Evolutionary conservation across 2,113 vertebrate genomes (phyloP), one percentile per base, ranked within the genome.

Genomic region (Oreochromis niloticus): DNA sequence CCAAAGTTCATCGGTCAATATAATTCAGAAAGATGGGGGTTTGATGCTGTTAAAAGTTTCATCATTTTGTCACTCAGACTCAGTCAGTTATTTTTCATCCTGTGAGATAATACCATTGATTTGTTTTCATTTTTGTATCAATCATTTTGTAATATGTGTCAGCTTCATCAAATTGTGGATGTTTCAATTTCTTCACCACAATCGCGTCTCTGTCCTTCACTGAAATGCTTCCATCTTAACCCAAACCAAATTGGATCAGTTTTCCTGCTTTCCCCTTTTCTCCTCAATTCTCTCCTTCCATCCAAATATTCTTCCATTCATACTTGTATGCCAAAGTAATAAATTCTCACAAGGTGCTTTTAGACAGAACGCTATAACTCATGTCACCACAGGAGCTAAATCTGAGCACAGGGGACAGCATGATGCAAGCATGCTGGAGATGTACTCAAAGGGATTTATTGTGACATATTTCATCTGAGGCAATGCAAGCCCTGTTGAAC

Each of bases 281-380:
- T 54, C 55, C 59, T 57, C 11, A 7, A 55, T 78, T 43, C 48
- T 48, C 24, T 50, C 34, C 46, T 3, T 39, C n/a, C 55, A n/a
- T 87, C 91, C 91, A 93, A 86, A 93, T 90, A 82, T 56, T 81
- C 59, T 71, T 78, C 63, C 81, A 41, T 91, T 94, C 89, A 87
- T 85, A 86, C 85, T 63, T 63, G 78, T 46, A 75, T 90, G 80
- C 95, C 94, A 89, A 71, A 75, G 91, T 90, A 14, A 94, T 97
- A 94, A 89, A 93, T 93, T 86, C 36, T 82, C 88, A 84, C 87
- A 86, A 92, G 93, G 83, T 86, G 92, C 87, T 88, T 84, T 71
- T 86, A 90, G 86, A 91, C 50, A 24, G 6, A 71, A 61, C 11
- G 34, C 80, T 19, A 19, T 80, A 83, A 94, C 66, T 85, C 92